Evolutionary conservation across 2,797 vertebrate species (phyloP).

Genomic region (Epinephelus malabaricus): DNA sequence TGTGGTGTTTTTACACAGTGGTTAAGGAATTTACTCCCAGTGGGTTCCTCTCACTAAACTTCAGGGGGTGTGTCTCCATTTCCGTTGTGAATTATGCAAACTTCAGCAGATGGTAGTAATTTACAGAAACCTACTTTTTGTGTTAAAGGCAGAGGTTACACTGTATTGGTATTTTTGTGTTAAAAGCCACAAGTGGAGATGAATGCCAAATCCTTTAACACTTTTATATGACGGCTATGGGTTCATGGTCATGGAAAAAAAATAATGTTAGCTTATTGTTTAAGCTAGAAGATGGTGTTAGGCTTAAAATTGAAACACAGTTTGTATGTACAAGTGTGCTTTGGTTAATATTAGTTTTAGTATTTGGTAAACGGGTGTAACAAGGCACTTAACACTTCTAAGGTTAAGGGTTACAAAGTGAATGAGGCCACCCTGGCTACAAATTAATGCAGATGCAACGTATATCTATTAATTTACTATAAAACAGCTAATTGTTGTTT

Average conservation of each 20-base stretch:
- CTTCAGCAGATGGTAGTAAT: conserved; percentile 68
- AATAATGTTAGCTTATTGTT: not conserved
- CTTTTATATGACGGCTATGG: conserved; percentile 8
- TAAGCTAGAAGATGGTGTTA: conserved; percentile 2
- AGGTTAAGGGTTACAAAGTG: not conserved
- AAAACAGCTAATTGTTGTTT: conserved; percentile 54
- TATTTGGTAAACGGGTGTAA: conserved; percentile 27
- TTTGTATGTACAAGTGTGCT: not conserved
- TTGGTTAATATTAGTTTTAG: conserved; percentile 14
- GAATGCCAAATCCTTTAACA: conserved; percentile 13
- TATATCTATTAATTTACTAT: conserved; percentile 29
- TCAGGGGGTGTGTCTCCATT: conserved; percentile 62
- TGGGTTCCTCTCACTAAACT: conserved; percentile 65
- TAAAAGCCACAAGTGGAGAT: not conserved
- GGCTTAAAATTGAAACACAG: not conserved
- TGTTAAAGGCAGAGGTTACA: conserved; percentile 33
- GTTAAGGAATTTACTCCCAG: conserved; percentile 47
- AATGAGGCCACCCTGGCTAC: conserved; percentile 25
- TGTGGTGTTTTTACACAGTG: conserved; percentile 52
- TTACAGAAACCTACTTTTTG: conserved; percentile 44
- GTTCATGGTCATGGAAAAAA: conserved; percentile 7
- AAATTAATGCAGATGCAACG: conserved; percentile 40
- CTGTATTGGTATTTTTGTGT: conserved; percentile 11
- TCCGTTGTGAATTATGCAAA: conserved; percentile 64
- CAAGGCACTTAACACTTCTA: not conserved